Evolutionary conservation across 2,888 invertebrate species (phyloP), one percentile per base, ranked within the genome.

Genomic region (Drosophila mayaguana): DNA sequence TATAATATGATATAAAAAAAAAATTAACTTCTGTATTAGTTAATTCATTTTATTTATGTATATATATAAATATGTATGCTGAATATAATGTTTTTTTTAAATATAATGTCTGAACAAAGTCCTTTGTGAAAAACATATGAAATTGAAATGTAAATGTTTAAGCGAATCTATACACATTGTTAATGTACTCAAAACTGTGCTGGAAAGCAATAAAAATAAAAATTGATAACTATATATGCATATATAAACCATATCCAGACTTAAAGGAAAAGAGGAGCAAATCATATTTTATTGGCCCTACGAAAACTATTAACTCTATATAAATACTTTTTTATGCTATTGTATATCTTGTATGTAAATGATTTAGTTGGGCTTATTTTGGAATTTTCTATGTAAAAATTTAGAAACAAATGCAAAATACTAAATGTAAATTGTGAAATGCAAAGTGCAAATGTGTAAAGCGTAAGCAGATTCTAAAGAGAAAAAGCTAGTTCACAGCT

Each of bases 121-220:
- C 61, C 65, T 57, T 77, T 65, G 55, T 64, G n/a, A 43, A 66
- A 43, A 36, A 57, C 8, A 46, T 25, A 25, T 16, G 16, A 16
- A 48, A 48, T 28, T 5, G 43, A 34, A 53, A 55, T 45, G 56
- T 84, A 78, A 78, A 40, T 72, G 66, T 9, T 71, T 84, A 81
- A 81, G 85, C 69, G 43, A 71, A 68, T 60, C 53, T 36, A 48
- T 40, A 46, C 18, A 56, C 48, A 61, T 62, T 83, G 71, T 80
- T 63, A 79, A 51, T 75, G 86, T 85, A 83, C 88, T 88, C 87
- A 83, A 88, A 18, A 16, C 32, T 43, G 48, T 66, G 59, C 66
- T 56, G 38, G 32, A 36, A 63, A 75, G 68, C 66, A 59, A 42
- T 54, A 61, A 50, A 50, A 50, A 48, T 38, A 63, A 38, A 46